Conservation (phyloP, 2,888 invertebrate species). For the Apocheima hispidaria region DNA sequence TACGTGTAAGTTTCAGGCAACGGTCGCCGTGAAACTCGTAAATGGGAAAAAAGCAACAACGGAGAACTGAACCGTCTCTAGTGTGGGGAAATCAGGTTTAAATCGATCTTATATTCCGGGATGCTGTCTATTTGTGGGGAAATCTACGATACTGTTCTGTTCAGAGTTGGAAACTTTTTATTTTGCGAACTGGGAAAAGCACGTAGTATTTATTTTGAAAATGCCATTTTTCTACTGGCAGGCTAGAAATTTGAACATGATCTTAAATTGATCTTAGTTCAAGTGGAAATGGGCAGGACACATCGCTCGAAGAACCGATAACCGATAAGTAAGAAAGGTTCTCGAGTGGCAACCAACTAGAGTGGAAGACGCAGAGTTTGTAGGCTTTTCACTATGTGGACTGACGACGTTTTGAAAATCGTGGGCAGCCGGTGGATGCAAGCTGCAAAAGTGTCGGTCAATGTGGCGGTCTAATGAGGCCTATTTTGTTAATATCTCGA, state of each 20-base stretch:
- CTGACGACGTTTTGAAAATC: too few species aligned
- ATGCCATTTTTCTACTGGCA: background rate
- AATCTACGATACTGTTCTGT: constrained; percentile 29
- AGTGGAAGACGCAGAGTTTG: too few species aligned
- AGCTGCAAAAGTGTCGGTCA: too few species aligned
- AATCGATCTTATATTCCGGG: constrained; percentile 49
- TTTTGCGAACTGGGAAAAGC: constrained; percentile 6
- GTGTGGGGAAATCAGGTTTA: constrained; percentile 69
- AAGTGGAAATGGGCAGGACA: too few species aligned
- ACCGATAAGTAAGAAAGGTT: too few species aligned
- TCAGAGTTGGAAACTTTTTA: constrained; percentile 17
- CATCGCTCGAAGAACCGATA: too few species aligned
- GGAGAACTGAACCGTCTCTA: constrained; percentile 81
- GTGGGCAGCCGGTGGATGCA: too few species aligned
- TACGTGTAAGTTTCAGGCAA: constrained; percentile 87
- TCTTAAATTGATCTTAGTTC: too few species aligned
- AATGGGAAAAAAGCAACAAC: constrained; percentile 87
- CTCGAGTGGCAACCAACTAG: too few species aligned
- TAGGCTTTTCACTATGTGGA: too few species aligned
- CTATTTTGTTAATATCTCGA: too few species aligned
- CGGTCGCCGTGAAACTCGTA: constrained; percentile 86
- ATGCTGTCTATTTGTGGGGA: constrained; percentile 36
- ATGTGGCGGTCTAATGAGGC: too few species aligned
- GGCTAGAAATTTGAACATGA: background rate
- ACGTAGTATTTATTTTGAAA: background rate